Base-by-base conservation (phyloP, 1,140 invertebrate species). In the Sitophilus oryzae region DNA sequence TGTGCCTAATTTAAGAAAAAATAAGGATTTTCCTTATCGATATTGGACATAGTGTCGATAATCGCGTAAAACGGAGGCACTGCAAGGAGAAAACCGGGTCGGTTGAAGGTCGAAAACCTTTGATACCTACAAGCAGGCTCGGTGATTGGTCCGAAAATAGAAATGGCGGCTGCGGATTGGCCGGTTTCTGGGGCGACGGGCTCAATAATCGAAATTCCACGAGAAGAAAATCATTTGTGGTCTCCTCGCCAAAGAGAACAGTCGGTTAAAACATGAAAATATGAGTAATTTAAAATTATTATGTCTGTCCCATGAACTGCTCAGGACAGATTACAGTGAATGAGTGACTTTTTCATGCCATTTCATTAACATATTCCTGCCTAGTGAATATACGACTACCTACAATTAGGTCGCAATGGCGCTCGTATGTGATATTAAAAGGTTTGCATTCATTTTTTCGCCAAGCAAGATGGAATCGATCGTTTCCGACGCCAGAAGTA, bases 361-460 rank as follows among this genome's bases (percentile, higher is more conserved):
- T 69, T 68, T 68, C 60, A 66, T 66, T 65, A 64, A 54, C 57
- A 60, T 64, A 63, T 64, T 67, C 68, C 65, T 66, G 63, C 62
- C 62, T 67, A 67, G 65, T 67, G 68, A 67, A 62, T 64, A 64
- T 64, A 60, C n/a, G n/a, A n/a, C n/a, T n/a, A n/a, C n/a, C n/a
- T n/a, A n/a, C n/a, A 67, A 60, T 66, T 68, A 64, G 66, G 62
- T 67, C 62, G 66, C 65, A 67, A 70, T 70, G 68, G 68, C 68
- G 60, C 67, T 69, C 62, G 66, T 68, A 67, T 70, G 68, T 70
- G 68, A 69, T 66, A 62, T 60, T 35, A 65, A 64, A 70, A 70
- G 68, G 68, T 70, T 70, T 70, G 68, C 65, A 64, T 67, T 64
- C 66, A 66, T 70, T 70, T 70, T 69, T 65, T 52, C 66, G 66